Evolutionary conservation across 2,113 vertebrate species (phyloP).

Genomic region (Misgurnus anguillicaudatus): DNA sequence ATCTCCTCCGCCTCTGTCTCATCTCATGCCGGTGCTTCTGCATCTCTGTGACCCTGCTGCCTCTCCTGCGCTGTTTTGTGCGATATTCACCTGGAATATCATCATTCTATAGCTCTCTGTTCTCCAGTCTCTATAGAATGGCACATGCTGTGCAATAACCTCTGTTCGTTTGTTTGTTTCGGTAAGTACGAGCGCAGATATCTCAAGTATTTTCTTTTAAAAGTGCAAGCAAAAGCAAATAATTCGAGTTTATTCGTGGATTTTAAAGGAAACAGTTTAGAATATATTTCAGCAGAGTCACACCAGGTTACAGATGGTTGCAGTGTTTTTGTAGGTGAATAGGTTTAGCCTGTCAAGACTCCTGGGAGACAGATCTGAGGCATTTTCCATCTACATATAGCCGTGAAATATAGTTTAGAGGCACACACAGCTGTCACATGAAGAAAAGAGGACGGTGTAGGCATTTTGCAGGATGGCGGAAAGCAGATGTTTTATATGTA

Average conservation of each 20-base stretch:
- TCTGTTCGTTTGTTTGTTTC: conserved; percentile 30
- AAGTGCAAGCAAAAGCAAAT: no score
- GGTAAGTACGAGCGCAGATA: conserved; percentile 7
- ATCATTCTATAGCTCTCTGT: conserved; percentile 51
- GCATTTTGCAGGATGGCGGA: background rate
- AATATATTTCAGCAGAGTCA: background rate
- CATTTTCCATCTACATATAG: conserved; percentile 21
- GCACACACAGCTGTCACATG: background rate
- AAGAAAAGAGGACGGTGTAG: background rate
- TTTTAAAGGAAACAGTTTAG: background rate
- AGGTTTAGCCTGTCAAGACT: background rate
- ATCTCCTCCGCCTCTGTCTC: conserved; percentile 21
- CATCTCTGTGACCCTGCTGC: conserved; percentile 21
- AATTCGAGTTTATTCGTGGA: no score
- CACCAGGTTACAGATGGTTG: conserved; percentile 24
- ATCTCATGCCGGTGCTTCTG: background rate
- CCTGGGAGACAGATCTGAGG: background rate
- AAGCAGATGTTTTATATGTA: background rate
- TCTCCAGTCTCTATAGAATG: conserved; percentile 47
- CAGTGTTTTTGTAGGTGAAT: background rate
- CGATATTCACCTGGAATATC: conserved; percentile 49
- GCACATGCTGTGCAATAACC: conserved; percentile 33
- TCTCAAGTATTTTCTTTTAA: background rate
- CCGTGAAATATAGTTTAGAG: conserved; percentile 1
- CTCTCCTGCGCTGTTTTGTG: background rate